phyloP scores from a whole-genome alignment of 1,140 invertebrate species.

The Steinernema khuongi region DNA sequence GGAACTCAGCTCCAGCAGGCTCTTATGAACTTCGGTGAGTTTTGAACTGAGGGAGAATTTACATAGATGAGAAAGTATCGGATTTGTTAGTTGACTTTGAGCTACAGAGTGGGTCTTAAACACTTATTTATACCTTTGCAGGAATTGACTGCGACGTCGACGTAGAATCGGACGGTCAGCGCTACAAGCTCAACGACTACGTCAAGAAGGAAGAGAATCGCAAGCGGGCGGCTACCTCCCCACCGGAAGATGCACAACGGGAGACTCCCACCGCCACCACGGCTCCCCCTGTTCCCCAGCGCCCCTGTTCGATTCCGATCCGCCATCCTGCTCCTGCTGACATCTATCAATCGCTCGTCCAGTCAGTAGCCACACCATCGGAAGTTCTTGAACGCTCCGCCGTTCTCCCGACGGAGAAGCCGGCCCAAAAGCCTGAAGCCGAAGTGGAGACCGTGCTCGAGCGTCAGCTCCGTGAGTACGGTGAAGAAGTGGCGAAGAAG shows the following conservation, averaged over 20 bases:
- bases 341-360: background rate
- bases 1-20: constrained; percentile 35
- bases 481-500: background rate
- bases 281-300: background rate
- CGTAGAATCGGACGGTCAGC: constrained; percentile 27
- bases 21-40: constrained; percentile 33
- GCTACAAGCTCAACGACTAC: background rate
- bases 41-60: constrained; percentile 3
- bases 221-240: no score
- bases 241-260: background rate
- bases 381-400: background rate
- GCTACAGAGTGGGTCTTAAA: background rate
- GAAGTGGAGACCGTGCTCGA: background rate
- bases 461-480: background rate
- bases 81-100: background rate
- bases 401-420: background rate
- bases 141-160: constrained; percentile 38
- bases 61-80: background rate
- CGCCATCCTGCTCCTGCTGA: background rate
- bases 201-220: background rate
- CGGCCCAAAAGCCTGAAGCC: background rate
- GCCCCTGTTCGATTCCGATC: background rate
- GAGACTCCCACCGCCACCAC: background rate
- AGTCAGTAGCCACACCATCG: background rate
- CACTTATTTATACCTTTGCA: constrained; percentile 19